Evolutionary conservation across 2,113 vertebrate species (phyloP).

Genomic region (Antechinus stuartii): DNA sequence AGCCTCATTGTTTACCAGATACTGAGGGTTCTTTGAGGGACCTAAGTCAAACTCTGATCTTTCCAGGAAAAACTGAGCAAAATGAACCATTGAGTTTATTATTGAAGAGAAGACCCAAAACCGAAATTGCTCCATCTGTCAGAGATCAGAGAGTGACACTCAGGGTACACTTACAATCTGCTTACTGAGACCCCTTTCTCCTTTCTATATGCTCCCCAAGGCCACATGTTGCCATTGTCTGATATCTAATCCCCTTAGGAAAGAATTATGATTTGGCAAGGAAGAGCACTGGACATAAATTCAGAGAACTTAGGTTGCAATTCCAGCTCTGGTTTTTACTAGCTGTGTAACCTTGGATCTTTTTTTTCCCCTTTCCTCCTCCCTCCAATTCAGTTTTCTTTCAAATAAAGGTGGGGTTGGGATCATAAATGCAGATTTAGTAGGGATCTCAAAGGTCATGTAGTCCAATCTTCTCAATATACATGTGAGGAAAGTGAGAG

Average conservation of each 20-base stretch:
- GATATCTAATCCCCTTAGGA: not conserved
- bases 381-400: not conserved
- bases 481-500: not conserved
- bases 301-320: not conserved
- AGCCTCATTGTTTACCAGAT: not conserved
- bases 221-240: not conserved
- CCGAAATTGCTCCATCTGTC: not conserved
- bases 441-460: not conserved
- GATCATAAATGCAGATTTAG: not conserved
- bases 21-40: not conserved
- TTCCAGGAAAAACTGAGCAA: not conserved
- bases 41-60: not conserved
- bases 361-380: not conserved
- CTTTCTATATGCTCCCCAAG: constrained; percentile 27
- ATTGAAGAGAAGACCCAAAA: not conserved
- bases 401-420: not conserved
- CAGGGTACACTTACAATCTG: not conserved
- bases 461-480: not conserved
- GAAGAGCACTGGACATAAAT: not conserved
- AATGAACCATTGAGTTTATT: not conserved
- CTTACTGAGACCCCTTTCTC: not conserved
- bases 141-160: not conserved
- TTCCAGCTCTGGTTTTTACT: not conserved
- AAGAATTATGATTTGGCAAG: not conserved
- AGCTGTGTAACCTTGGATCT: not conserved